Evolutionary conservation across 2,113 vertebrate genomes (phyloP).

Genomic region (Tringa solitaria): DNA sequence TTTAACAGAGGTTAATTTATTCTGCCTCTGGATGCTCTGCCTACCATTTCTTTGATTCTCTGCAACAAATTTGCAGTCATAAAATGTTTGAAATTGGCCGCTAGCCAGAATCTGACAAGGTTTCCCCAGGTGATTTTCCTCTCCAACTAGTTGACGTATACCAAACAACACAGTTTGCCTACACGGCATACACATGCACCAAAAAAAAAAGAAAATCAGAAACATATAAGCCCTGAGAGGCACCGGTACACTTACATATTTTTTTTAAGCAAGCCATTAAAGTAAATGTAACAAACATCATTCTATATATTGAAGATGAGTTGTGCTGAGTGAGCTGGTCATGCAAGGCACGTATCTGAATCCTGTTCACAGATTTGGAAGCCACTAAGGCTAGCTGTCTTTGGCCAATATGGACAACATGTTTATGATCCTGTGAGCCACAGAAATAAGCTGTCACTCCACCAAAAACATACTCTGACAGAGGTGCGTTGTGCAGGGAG

Average conservation of each 20-base stretch:
- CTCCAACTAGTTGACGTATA: background rate
- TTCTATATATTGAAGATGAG: background rate
- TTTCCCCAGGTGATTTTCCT: background rate
- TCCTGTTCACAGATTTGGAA: background rate
- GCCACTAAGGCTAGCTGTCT: background rate
- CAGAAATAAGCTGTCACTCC: background rate
- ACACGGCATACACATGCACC: background rate
- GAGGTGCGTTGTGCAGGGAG: accelerated
- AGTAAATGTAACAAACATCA: background rate
- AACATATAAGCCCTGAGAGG: background rate
- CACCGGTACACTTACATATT: background rate
- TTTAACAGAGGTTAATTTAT: background rate
- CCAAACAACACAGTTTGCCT: background rate
- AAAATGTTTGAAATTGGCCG: background rate
- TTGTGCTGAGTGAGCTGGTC: background rate
- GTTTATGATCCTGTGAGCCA: background rate
- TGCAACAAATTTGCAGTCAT: background rate
- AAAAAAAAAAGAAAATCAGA: background rate
- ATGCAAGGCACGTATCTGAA: accelerated
- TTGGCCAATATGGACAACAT: background rate
- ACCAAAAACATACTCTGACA: background rate
- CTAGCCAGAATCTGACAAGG: background rate
- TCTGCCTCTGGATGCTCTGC: constrained; percentile 9
- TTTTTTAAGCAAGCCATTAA: background rate
- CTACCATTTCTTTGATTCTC: background rate